Evolutionary conservation across 1,140 invertebrate genomes (phyloP).

Genomic region (Pogonus chalceus): DNA sequence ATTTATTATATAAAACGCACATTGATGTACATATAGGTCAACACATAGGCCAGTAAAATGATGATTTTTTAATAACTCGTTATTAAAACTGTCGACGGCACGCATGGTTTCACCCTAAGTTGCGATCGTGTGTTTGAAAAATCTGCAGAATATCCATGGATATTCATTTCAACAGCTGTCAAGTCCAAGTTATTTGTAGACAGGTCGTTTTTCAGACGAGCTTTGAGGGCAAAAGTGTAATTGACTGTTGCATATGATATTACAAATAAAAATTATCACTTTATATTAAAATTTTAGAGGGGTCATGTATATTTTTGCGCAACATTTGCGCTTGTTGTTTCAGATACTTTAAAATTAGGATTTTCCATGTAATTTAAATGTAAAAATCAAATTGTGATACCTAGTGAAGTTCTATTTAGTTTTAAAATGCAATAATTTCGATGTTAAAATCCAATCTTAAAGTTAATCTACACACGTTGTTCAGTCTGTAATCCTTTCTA

Average conservation of each 20-base stretch:
- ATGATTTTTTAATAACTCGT: conserved; percentile 5
- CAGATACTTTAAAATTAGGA: no score
- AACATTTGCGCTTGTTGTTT: no score
- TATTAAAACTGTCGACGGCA: background rate
- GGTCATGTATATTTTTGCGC: no score
- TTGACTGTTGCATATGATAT: no score
- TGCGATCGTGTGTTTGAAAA: background rate
- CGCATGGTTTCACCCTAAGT: background rate
- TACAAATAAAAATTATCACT: no score
- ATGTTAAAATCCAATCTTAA: background rate
- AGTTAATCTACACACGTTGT: background rate
- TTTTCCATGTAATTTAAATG: no score
- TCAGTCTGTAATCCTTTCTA: background rate
- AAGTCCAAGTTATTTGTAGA: background rate
- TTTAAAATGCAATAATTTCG: no score
- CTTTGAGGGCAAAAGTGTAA: no score
- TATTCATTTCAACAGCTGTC: background rate
- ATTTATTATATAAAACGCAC: background rate
- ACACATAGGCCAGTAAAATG: background rate
- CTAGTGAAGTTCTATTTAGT: no score
- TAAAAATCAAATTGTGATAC: no score
- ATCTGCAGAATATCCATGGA: background rate
- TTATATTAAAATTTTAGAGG: no score
- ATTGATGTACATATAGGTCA: background rate
- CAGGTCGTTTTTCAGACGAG: background rate